Evolutionary conservation across 2,113 vertebrate genomes (phyloP).

Genomic region (Chloebia gouldiae): DNA sequence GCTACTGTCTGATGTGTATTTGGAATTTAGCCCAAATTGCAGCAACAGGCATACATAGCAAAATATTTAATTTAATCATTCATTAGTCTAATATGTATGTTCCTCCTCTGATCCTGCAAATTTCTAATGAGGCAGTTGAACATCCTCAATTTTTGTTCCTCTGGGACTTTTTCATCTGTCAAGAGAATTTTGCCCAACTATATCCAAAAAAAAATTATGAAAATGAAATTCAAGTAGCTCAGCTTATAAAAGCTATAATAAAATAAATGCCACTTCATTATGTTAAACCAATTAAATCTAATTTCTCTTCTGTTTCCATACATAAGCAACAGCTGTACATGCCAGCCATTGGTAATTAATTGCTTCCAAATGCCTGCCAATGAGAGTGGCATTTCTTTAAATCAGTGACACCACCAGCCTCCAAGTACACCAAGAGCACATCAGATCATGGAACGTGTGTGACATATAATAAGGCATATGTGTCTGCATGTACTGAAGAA

Average conservation of each 20-base stretch:
- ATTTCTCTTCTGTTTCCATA: constrained; percentile 79
- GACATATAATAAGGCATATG: background rate
- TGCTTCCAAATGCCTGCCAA: constrained; percentile 65
- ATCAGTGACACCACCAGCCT: background rate
- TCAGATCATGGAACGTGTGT: background rate
- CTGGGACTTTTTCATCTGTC: constrained; percentile 56
- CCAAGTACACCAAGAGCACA: background rate
- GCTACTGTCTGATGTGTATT: background rate
- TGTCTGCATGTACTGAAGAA: background rate
- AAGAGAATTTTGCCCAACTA: constrained; percentile 37
- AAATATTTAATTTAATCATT: constrained; percentile 60
- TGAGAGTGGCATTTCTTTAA: constrained; percentile 51
- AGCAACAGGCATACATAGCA: background rate
- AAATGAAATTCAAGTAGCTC: constrained; percentile 59
- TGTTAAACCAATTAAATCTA: constrained; percentile 77
- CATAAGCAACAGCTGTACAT: constrained; percentile 73
- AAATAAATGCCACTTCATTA: constrained; percentile 75
- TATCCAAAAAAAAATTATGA: constrained; percentile 60
- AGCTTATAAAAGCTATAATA: constrained; percentile 70
- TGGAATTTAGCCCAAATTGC: background rate
- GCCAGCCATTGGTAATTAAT: constrained; percentile 72
- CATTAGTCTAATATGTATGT: background rate
- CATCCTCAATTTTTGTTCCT: constrained; percentile 30
- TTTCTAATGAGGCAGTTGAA: constrained; percentile 49
- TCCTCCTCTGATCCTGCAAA: constrained; percentile 36